phyloP scores from a whole-genome alignment of 1,140 invertebrate genomes.

The Drosophila santomea region DNA sequence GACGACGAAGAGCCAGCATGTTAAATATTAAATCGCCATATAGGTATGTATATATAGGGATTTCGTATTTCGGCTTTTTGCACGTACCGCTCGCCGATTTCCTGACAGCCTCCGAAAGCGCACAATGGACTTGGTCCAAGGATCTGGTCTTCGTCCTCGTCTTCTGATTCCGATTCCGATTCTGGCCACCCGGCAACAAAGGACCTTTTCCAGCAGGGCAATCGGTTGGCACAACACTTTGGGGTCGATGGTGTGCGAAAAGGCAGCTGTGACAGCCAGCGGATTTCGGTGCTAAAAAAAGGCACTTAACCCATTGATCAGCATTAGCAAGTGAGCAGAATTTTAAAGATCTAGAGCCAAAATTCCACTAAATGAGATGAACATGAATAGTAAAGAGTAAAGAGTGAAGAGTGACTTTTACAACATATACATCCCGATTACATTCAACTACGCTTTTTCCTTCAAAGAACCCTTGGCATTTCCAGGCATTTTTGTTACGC shows the following conservation, averaged over 20 bases:
- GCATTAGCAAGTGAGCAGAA: conserved; percentile 4
- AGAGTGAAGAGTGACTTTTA: too few species aligned
- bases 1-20: conserved; percentile 56
- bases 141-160: conserved; percentile 23
- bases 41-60: conserved; percentile 29
- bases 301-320: conserved; percentile 14
- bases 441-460: too few species aligned
- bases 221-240: conserved; percentile 17
- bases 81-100: conserved; percentile 26
- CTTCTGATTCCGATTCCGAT: conserved; percentile 14
- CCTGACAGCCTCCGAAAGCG: conserved; percentile 31
- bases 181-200: conserved; percentile 45
- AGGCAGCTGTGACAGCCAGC: conserved; percentile 48
- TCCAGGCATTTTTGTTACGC: neutral
- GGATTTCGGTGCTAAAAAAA: conserved; percentile 18
- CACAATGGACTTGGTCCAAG: conserved; percentile 40
- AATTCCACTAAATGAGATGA: neutral
- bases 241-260: conserved; percentile 28
- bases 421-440: too few species aligned
- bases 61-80: conserved; percentile 15
- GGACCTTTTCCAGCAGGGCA: conserved; percentile 10
- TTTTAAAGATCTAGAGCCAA: too few species aligned
- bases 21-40: conserved; percentile 57
- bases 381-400: too few species aligned
- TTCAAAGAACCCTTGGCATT: too few species aligned